Evolutionary conservation across 2,888 invertebrate species (phyloP).

Genomic region (Microctonus brassicae): DNA sequence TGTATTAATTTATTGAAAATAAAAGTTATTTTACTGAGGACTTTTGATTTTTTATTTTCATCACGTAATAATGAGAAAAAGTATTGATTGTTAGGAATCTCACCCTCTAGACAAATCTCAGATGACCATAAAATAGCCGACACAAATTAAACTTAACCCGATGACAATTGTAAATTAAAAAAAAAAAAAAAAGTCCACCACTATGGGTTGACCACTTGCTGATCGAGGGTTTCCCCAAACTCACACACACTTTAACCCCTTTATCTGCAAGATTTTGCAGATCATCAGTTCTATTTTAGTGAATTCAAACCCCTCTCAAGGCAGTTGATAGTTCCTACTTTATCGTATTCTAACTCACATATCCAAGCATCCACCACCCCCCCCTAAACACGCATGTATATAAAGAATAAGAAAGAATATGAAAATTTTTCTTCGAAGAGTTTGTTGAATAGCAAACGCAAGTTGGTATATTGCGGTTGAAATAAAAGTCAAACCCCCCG

Average conservation of each 20-base stretch:
- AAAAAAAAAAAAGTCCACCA: conserved; percentile 48
- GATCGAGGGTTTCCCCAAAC: conserved; percentile 49
- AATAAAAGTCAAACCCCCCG: conserved; percentile 32
- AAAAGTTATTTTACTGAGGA: too few species aligned
- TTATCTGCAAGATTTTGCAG: conserved; percentile 6
- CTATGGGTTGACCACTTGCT: conserved; percentile 63
- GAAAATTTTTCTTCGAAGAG: conserved; percentile 28
- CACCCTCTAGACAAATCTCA: not conserved
- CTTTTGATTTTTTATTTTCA: too few species aligned
- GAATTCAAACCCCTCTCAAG: not conserved
- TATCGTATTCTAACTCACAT: too few species aligned
- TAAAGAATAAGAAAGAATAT: conserved; percentile 19
- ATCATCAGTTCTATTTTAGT: conserved; percentile 20
- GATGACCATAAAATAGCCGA: not conserved
- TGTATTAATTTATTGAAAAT: too few species aligned
- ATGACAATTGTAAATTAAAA: not conserved
- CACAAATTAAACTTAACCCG: not conserved
- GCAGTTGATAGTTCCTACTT: not conserved
- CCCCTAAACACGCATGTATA: not conserved
- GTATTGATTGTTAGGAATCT: too few species aligned
- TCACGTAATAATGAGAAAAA: too few species aligned
- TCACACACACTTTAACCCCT: not conserved
- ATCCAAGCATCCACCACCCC: not conserved
- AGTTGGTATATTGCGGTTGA: conserved; percentile 36
- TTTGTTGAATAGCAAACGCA: conserved; percentile 36